Evolutionary conservation across 2,888 invertebrate species (phyloP), one percentile per base, ranked within the genome.

Genomic region (Epistrophella euchroma): DNA sequence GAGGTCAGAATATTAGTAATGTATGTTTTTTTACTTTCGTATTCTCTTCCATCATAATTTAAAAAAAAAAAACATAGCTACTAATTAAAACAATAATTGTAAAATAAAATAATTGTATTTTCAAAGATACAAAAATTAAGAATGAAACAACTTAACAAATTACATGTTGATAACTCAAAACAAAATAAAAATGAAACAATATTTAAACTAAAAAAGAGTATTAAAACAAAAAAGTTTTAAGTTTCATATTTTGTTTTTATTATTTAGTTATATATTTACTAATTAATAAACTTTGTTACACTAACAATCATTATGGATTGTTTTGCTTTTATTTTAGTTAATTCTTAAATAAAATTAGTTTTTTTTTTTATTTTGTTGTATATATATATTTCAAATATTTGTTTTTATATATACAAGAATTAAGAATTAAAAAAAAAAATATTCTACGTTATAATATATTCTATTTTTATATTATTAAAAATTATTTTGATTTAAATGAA

Each of bases 371-470:
- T 66, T 25, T 37, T 43, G 6, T 64, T 28, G 62, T 70, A 45
- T 60, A 37, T 81, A 64, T 81, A 64, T 71, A 22, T 40, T 56
- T 66, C 3, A 28, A 64, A 45, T 64, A 45, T 64, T 66, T 66
- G 28, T 58, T 55, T 66, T 32, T 77, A 15, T 84, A 84, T 76
- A 84, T 80, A 80, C 80, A 84, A 52, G 37, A 64, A 52, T 55
- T 55, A 17, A 71, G 40, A 58, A 74, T 19, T 60, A 74, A 70
- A 78, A 55, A 76, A 71, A 17, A 50, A 0, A 17, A n/a, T 71
- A 74, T 73, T 22, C 66, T 72, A 72, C 32, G 32, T 32, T 32
- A 70, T 78, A 79, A 64, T 62, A 74, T 74, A 73, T 58, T 45
- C 43, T 70, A 13, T 43, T 55, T 64, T 43, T 79, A 66, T 75